Conservation (phyloP, 2,797 vertebrate species). For the Sarcoramphus papa region DNA sequence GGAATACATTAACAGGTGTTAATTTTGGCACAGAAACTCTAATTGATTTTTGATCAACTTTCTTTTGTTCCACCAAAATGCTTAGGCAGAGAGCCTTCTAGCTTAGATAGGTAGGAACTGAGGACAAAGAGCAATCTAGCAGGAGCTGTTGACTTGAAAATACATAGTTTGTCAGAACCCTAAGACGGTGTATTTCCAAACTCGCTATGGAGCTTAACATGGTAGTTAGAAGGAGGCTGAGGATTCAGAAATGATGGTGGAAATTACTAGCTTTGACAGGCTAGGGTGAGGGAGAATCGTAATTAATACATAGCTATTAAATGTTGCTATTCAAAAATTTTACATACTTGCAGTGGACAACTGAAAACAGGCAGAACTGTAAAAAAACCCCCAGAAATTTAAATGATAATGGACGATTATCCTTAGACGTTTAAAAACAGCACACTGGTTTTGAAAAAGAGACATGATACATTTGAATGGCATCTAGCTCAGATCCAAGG, state of each 20-base stretch:
- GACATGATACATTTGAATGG: background rate
- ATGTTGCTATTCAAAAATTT: background rate
- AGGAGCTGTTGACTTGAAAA: background rate
- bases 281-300: background rate
- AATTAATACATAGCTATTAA: background rate
- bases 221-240: background rate
- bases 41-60: background rate
- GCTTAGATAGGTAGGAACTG: background rate
- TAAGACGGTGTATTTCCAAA: background rate
- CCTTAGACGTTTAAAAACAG: background rate
- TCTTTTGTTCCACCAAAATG: background rate
- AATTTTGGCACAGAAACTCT: background rate
- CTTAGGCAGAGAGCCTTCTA: background rate
- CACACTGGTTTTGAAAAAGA: background rate
- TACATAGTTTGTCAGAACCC: background rate
- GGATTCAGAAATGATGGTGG: background rate
- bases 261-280: background rate
- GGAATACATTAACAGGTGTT: background rate
- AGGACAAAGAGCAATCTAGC: background rate
- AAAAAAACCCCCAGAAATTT: background rate
- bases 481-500: constrained; percentile 1
- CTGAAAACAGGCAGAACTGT: background rate
- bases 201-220: background rate
- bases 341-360: background rate
- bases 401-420: background rate